phyloP scores from a whole-genome alignment of 2,888 invertebrate species.

The Cepaea hortensis region DNA sequence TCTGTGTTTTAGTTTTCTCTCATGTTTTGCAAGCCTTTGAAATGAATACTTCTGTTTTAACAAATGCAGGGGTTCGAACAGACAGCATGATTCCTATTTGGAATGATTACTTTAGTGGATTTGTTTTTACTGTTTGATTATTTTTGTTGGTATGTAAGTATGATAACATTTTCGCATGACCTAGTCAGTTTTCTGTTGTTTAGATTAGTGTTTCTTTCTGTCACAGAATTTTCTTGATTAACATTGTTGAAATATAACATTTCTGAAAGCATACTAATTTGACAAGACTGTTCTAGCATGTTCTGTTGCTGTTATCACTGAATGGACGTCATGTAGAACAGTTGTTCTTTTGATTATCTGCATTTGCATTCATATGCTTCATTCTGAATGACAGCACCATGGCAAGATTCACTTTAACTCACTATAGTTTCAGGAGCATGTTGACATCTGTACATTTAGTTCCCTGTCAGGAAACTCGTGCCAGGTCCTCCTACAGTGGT shows the following conservation, averaged over 20 bases:
- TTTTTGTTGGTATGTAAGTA: conserved; percentile 42
- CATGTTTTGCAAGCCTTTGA: not conserved
- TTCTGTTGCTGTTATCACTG: not conserved
- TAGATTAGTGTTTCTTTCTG: not conserved
- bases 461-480: not conserved
- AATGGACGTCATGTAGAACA: not conserved
- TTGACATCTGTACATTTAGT: not conserved
- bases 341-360: not conserved
- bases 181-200: not conserved
- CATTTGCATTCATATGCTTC: not conserved
- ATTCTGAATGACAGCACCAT: not conserved
- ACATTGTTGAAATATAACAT: not conserved
- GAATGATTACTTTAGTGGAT: conserved; percentile 34
- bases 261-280: not conserved
- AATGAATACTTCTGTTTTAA: conserved; percentile 23
- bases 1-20: not conserved
- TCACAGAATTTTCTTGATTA: not conserved
- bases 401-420: not conserved
- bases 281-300: not conserved
- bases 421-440: not conserved
- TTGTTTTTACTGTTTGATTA: not conserved
- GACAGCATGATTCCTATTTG: conserved; percentile 29
- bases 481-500: not conserved
- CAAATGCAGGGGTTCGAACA: conserved; percentile 30
- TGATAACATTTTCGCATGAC: conserved; percentile 15